A percentile compares a stretch with the other conserved stretches of the same genome.
Conservation (phyloP, 2,888 invertebrate species). For the Trimorus sp. region DNA sequence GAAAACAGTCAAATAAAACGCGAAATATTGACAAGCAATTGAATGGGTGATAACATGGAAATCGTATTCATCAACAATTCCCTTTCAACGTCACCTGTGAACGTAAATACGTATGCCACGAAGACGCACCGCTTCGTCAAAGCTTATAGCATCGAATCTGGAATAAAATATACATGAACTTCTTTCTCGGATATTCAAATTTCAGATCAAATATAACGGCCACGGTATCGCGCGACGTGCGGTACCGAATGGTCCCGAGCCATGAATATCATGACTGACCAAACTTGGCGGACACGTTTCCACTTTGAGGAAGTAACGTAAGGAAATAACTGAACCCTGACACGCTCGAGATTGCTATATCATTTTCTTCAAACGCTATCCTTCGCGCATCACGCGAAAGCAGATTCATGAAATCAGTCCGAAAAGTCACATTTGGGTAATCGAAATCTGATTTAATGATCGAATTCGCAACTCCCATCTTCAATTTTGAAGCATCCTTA, state of each 20-base stretch:
- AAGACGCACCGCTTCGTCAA: conserved; percentile 56
- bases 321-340: conserved; percentile 61
- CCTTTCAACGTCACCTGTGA: conserved; percentile 64
- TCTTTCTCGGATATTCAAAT: conserved; percentile 80
- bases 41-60: conserved; percentile 67
- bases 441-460: conserved; percentile 18
- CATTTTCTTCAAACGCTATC: conserved; percentile 56
- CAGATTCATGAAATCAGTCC: conserved; percentile 35
- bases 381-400: conserved; percentile 34
- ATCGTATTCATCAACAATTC: conserved; percentile 70
- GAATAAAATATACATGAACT: conserved; percentile 80
- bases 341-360: conserved; percentile 58
- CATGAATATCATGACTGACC: conserved; percentile 82
- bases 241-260: conserved; percentile 79
- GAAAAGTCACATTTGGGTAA: conserved; percentile 14
- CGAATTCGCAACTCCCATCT: background rate
- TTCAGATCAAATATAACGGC: conserved; percentile 79
- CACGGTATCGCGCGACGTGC: conserved; percentile 73
- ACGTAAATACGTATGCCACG: conserved; percentile 59
- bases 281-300: conserved; percentile 74
- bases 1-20: conserved; percentile 3
- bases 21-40: conserved; percentile 60
- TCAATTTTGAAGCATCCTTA: background rate
- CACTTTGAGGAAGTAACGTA: conserved; percentile 71
- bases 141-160: conserved; percentile 57